Percentiles rank a stretch among this genome's conserved stretches.
phyloP scores from a whole-genome alignment of 2,888 invertebrate species.

The Hipparchia sbordonii region DNA sequence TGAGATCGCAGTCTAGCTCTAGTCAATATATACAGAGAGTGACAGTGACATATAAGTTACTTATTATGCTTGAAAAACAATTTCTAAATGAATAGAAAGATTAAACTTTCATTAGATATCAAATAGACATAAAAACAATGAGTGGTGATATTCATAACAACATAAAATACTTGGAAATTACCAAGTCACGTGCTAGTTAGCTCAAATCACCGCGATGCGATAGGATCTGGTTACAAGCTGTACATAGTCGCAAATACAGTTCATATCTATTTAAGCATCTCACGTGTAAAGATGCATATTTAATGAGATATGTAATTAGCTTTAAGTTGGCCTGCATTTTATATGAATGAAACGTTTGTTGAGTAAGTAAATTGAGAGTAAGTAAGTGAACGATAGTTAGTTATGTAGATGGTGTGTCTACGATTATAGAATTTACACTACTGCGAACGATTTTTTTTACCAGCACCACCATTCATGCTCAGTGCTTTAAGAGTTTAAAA shows the following conservation, averaged over 20 bases:
- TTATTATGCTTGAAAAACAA: neutral
- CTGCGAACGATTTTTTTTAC: no score
- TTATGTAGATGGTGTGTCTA: no score
- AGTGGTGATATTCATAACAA: constrained; percentile 25
- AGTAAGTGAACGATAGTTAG: no score
- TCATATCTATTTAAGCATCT: constrained; percentile 20
- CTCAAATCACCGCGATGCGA: constrained; percentile 30
- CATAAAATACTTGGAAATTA: constrained; percentile 36
- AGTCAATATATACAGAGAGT: no score
- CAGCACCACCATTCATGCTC: no score
- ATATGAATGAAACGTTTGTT: neutral
- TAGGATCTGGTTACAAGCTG: constrained; percentile 30
- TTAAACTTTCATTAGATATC: constrained; percentile 5
- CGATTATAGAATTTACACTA: no score
- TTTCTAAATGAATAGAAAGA: neutral
- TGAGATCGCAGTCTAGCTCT: no score
- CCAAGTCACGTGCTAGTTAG: constrained; percentile 39
- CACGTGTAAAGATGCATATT: constrained; percentile 25
- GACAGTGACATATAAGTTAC: no score
- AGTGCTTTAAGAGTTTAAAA: no score
- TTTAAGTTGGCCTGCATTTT: constrained; percentile 9
- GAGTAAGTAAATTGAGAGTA: constrained; percentile 1
- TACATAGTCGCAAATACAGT: neutral
- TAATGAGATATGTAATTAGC: constrained; percentile 16
- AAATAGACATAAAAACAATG: constrained; percentile 21